Evolutionary conservation across 2,888 invertebrate genomes (phyloP).

Genomic region (Perizoma affinitatum): DNA sequence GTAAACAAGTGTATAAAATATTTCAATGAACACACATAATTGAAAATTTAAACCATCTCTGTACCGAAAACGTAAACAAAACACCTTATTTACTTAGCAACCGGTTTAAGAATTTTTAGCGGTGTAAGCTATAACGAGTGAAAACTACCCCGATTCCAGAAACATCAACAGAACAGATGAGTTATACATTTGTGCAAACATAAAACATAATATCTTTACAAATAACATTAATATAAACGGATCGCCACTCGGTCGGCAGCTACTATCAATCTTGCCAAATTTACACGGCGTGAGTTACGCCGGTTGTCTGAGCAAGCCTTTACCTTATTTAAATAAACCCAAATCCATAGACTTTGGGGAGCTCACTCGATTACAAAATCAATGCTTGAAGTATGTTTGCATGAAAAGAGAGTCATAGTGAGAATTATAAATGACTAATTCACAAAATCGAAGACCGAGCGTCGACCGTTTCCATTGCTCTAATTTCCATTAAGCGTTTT

Average conservation of each 20-base stretch:
- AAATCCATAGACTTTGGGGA: too few relatives aligned
- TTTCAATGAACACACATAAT: conserved; percentile 27
- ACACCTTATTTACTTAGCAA: conserved; percentile 11
- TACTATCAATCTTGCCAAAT: not conserved
- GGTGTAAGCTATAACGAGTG: conserved; percentile 19
- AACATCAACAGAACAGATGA: conserved; percentile 29
- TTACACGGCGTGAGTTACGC: not conserved
- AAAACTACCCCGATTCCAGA: conserved; percentile 18
- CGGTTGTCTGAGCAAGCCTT: conserved; percentile 4
- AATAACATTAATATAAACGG: conserved; percentile 19
- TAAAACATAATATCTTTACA: conserved; percentile 36
- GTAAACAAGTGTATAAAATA: conserved; percentile 24
- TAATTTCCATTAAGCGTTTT: conserved; percentile 11
- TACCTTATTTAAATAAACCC: not conserved
- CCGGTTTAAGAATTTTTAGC: conserved; percentile 14
- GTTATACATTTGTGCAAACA: conserved; percentile 35
- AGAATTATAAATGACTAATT: too few relatives aligned
- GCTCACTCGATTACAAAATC: too few relatives aligned
- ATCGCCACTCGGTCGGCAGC: conserved; percentile 7
- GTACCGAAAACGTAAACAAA: conserved; percentile 3
- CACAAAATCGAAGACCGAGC: conserved; percentile 11
- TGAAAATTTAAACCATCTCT: conserved; percentile 15
- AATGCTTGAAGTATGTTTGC: too few relatives aligned
- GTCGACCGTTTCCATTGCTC: conserved; percentile 23
- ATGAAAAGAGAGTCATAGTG: too few relatives aligned